Percentiles rank a stretch among this genome's conserved stretches.
Evolutionary conservation across 2,113 vertebrate species (phyloP).

Genomic region (Naja naja): DNA sequence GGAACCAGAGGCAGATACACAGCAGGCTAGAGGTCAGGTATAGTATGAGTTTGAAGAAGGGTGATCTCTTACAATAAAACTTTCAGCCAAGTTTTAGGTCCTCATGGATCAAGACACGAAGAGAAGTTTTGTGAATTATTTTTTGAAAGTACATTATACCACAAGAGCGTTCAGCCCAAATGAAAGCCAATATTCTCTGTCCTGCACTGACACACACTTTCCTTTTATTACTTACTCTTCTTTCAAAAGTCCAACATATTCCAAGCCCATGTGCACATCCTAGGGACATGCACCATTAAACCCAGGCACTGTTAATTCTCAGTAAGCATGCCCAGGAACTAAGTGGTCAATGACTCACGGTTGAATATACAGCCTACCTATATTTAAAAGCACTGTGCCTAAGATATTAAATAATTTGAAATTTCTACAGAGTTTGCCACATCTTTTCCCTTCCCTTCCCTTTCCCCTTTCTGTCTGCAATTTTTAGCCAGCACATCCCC

Average conservation of each 20-base stretch:
- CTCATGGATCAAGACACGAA: not conserved
- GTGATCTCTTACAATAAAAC: not conserved
- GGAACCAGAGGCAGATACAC: not conserved
- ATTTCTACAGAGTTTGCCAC: not conserved
- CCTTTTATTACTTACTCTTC: not conserved
- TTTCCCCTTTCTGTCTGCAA: not conserved
- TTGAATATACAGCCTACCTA: not conserved
- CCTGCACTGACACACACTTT: not conserved
- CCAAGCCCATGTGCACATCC: not conserved
- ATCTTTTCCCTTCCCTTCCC: not conserved
- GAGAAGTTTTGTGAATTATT: not conserved
- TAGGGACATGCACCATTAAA: not conserved
- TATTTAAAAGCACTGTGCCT: not conserved
- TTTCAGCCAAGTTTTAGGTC: not conserved
- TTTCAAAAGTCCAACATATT: not conserved
- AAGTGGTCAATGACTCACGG: not conserved
- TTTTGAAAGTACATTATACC: not conserved
- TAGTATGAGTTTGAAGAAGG: not conserved
- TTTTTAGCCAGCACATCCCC: not conserved
- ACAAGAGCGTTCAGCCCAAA: not conserved
- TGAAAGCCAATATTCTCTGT: not conserved
- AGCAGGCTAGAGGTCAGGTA: not conserved
- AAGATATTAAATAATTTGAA: not conserved
- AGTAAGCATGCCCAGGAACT: not conserved
- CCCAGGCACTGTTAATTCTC: not conserved